Base-by-base conservation (phyloP, 2,113 vertebrate genomes). In the Morone chrysops region DNA sequence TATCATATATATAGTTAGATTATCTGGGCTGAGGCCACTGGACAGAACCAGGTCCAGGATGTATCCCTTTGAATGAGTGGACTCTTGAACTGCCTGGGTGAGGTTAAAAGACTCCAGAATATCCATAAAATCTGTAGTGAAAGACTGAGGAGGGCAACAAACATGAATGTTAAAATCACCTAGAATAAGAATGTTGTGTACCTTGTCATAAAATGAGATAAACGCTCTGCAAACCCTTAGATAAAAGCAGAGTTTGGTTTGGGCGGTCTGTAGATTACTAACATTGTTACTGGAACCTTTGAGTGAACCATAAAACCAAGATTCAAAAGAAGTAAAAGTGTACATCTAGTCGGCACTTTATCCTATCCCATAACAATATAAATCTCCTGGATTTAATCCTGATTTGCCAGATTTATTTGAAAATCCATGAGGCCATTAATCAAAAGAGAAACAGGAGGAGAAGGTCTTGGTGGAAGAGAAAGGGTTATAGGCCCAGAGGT, bases 381-480 rank as follows among this genome's bases (percentile, higher is more conserved):
- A 88, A 88, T 86, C 38, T 63, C 41, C 69, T 48, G 56, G 61
- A 78, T 82, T 83, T 70, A 72, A 74, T 83, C 80, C 53, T 53
- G 2, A 85, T 74, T 80, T 80, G 43, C 71, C 83, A 63, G 76
- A 88, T 91, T 92, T 82, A 87, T 84, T 84, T 73, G 63, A 78
- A 84, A 84, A 87, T 78, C 79, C 75, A 81, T 43, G 18, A 71
- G 65, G 45, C 78, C 84, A 90, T 92, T 90, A 90, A 94, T 93
- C 86, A 92, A 83, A 71, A 85, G 72, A 66, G 50, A 36, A 65
- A 62, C 41, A 43, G 10, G 61, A 45, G 66, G 18, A 60, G 18
- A 38, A 70, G 74, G 36, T 68, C 69, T 51, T 41, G 72, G 36
- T 78, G 79, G 70, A 70, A 68, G 63, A 47, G 81, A 80, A 72